Base-by-base conservation (phyloP, 2,113 vertebrate genomes). In the Indri indri region DNA sequence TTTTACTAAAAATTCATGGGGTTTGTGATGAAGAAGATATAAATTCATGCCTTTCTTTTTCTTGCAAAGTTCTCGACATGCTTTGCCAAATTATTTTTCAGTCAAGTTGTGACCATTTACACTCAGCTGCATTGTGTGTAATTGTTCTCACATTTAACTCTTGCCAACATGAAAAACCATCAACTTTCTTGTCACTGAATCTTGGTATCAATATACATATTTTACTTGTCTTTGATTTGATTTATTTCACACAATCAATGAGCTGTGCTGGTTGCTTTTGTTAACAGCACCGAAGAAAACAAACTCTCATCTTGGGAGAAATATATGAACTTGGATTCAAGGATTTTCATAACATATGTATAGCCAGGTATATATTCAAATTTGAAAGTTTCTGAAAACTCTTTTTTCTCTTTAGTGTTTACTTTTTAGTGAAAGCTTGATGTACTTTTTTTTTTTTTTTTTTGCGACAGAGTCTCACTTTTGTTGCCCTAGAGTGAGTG, bases 351-450 rank as follows among this genome's bases (percentile, higher is more conserved):
- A 70, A 91, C 71, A 20, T 42, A 81, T 76, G 54, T 59, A 90
- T 5, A 70, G 52, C 4, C 3, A 74, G 40, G 34, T 57, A 82
- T 45, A 11, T 89, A 45, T 93, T 96, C 4, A 20, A 14, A 14
- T 95, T 87, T 96, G 63, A 95, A 85, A 94, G 25, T 18, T 70
- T 92, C 32, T 90, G 71, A 65, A 91, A 85, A 77, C 32, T 22
- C 50, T 84, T 71, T 47, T 91, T 27, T 91, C 57, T 77, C 14
- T 71, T 70, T 70, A 96, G 27, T 81, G 96, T 76, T 97, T 93
- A 80, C 57, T 95, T 13, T 92, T 57, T 83, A 90, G 86, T 88
- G 71, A 88, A 68, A 87, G 63, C 10, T 81, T 80, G 8, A 27
- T 63, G 32, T 37, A 85, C 12, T 77, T 91, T 63, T 50, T n/a